Evolutionary conservation across 2,888 invertebrate species (phyloP).

Genomic region (Nymphalis polychloros): DNA sequence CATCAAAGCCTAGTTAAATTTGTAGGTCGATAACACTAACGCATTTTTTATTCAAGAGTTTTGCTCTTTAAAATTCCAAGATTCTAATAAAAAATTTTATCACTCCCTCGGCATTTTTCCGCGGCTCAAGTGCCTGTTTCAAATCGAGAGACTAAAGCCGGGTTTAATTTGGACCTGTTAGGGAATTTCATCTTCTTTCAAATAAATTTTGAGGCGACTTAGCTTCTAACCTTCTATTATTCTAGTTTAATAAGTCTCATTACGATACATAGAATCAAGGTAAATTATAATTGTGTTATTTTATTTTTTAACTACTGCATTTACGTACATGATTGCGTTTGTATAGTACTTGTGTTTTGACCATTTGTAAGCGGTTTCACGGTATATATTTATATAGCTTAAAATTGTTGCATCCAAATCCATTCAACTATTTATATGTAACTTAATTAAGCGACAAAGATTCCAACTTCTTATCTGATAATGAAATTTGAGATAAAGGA

Average conservation of each 20-base stretch:
- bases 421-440: no score
- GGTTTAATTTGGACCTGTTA: constrained; percentile 36
- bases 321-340: no score
- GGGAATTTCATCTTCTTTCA: constrained; percentile 33
- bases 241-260: neutral
- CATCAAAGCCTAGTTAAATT: constrained; percentile 24
- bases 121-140: constrained; percentile 32
- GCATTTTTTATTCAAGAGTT: constrained; percentile 25
- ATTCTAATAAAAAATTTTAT: constrained; percentile 34
- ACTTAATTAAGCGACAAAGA: no score
- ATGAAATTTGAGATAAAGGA: no score
- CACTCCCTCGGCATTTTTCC: constrained; percentile 34
- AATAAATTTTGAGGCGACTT: constrained; percentile 29
- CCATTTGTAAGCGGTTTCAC: no score
- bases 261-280: no score
- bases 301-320: no score
- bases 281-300: no score
- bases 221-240: constrained; percentile 10
- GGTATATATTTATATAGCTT: no score
- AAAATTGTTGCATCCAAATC: no score
- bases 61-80: constrained; percentile 34
- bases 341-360: no score
- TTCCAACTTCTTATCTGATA: no score
- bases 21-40: constrained; percentile 28
- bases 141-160: constrained; percentile 33